Conservation (phyloP, 2,888 invertebrate species). For the Psylliodes chrysocephalus region DNA sequence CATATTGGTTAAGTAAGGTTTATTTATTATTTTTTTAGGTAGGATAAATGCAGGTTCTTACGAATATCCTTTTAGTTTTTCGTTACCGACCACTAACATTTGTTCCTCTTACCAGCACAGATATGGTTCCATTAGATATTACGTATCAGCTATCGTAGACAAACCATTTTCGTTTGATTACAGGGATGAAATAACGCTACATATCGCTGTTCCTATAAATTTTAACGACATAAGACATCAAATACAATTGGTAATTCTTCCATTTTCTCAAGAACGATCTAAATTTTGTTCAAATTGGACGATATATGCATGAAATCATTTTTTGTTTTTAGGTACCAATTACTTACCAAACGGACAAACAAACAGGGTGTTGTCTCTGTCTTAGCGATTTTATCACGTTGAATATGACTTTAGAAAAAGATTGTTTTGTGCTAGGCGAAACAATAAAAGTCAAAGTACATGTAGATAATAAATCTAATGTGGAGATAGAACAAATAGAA, state of each 20-base stretch:
- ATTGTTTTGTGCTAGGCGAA: not conserved
- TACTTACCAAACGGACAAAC: not conserved
- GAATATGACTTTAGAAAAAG: constrained; percentile 3
- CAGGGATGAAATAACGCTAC: constrained; percentile 83
- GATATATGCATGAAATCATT: no score
- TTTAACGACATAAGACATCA: constrained; percentile 59
- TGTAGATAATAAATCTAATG: not conserved
- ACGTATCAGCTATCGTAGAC: constrained; percentile 80
- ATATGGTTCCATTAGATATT: constrained; percentile 81
- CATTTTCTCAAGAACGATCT: no score
- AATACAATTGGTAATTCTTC: constrained; percentile 3
- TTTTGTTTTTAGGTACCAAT: not conserved
- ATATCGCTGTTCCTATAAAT: constrained; percentile 83
- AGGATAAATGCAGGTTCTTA: constrained; percentile 74
- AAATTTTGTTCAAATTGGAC: no score
- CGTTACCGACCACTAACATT: constrained; percentile 73
- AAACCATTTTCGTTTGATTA: constrained; percentile 87
- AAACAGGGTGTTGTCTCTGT: not conserved
- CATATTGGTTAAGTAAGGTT: no score
- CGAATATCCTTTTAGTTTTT: constrained; percentile 81
- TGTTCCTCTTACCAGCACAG: constrained; percentile 84
- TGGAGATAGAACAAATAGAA: not conserved
- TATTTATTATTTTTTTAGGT: no score
- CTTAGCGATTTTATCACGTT: not conserved
- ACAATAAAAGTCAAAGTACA: not conserved